Base-by-base conservation (phyloP, 2,797 vertebrate genomes). In the Acrossocheilus fasciatus region DNA sequence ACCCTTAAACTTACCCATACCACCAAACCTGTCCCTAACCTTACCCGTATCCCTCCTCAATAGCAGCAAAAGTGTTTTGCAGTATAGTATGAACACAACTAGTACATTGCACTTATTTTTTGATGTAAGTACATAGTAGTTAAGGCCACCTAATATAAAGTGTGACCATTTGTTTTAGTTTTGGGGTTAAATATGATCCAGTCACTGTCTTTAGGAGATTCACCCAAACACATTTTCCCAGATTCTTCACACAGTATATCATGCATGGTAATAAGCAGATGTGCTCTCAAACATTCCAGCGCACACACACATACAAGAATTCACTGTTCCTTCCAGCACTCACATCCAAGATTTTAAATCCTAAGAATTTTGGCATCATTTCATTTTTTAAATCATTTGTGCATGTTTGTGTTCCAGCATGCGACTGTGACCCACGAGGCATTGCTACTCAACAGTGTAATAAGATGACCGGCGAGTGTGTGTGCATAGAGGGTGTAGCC, bases 401-500 rank as follows among this genome's bases (percentile, higher is more conserved):
- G 36, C 77, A 62, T 83, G 8, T 89, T 43, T 84, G 81, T 85
- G 86, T 93, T 85, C 54, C 88, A 99, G 98, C 97, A 0, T 99
- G 98, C 47, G 96, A 98, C 79, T 99, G 98, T 80, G 97, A 99
- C 88, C 93, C 94, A 30, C 94, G 75, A 9, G 98, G 98, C 34
- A 97, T 96, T 89, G 94, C 97, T 92, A 95, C 96, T 0, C 93
- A 93, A 0, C 98, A 99, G 90, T 99, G 98, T 12, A 93, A 99
- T 89, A 97, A 95, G 2, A 83, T 94, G n/a, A 96, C 96, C 0
- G 98, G 98, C 17, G 95, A 96, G 45, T 99, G 98, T 36, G 90
- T 96, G 86, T 99, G 98, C 64, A 87, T 92, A 3, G 95, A 97
- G 79, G 97, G 97, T 0, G 94, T 96, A 1, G 94, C 97, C 10